Evolutionary conservation across 1,140 invertebrate species (phyloP).

Genomic region (Formica selysi): DNA sequence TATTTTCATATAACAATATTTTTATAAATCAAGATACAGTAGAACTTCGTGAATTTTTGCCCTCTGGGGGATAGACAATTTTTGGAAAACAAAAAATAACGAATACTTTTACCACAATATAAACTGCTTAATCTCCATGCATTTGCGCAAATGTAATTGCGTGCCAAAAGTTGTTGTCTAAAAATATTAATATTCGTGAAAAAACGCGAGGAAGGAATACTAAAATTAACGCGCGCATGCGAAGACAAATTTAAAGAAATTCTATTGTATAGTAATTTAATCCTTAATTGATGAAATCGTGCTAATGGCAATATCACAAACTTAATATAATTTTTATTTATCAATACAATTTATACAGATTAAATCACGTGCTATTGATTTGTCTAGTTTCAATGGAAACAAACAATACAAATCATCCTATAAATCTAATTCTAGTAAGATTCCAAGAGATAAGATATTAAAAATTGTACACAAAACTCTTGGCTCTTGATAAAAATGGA

Average conservation of each 20-base stretch:
- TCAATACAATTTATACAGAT: neutral
- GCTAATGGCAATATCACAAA: neutral
- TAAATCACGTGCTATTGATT: neutral
- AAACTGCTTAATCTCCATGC: no score
- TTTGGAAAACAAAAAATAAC: no score
- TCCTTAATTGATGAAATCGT: neutral
- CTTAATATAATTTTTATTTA: neutral
- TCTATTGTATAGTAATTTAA: neutral
- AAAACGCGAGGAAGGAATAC: no score
- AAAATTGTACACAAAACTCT: neutral
- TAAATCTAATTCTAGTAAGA: neutral
- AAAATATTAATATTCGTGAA: no score
- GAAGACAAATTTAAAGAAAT: no score
- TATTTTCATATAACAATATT: constrained; percentile 3
- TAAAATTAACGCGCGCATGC: no score
- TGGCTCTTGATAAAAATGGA: neutral
- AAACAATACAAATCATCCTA: neutral
- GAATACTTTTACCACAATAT: no score
- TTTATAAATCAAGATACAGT: neutral
- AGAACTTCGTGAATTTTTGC: no score
- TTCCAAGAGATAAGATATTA: neutral
- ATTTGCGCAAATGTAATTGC: no score
- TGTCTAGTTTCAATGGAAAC: neutral
- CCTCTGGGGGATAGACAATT: no score
- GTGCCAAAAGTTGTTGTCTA: no score